Conservation (phyloP, 1,140 invertebrate species). For the Bombus ignitus region DNA sequence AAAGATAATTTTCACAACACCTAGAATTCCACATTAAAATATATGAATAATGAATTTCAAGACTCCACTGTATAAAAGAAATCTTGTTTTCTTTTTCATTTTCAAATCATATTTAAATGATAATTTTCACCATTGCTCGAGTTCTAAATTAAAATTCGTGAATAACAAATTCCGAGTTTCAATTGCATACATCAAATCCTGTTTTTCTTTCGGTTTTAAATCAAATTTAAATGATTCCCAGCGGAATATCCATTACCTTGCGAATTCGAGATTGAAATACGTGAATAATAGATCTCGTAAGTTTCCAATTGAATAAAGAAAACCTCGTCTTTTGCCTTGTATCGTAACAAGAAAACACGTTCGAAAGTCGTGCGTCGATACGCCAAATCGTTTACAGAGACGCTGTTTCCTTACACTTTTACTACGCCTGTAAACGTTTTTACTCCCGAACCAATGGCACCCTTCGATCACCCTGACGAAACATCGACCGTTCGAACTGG, state of each 20-base stretch:
- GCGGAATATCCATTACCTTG: too few species aligned
- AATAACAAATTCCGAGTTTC: background rate
- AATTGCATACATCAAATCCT: too few species aligned
- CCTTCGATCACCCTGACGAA: background rate
- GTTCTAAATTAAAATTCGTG: background rate
- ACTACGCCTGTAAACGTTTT: conserved; percentile 22
- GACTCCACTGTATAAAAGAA: background rate
- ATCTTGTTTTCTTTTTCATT: background rate
- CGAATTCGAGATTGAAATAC: background rate
- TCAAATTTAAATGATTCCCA: background rate
- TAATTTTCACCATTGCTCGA: background rate
- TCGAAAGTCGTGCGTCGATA: background rate
- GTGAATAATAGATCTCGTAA: background rate
- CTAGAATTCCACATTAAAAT: too few species aligned
- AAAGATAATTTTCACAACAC: too few species aligned
- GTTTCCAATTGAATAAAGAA: background rate
- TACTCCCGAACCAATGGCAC: background rate
- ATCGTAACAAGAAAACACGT: background rate
- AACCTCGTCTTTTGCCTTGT: background rate
- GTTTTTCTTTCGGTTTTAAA: background rate
- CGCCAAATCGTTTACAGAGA: conserved; percentile 9
- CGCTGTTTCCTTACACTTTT: conserved; percentile 3
- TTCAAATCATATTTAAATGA: background rate
- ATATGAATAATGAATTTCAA: background rate
- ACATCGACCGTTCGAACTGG: background rate